A percentile compares a stretch with the other conserved stretches of the same genome.
Evolutionary conservation across 2,888 invertebrate species (phyloP).

Genomic region (Cremastobaeus sp.): DNA sequence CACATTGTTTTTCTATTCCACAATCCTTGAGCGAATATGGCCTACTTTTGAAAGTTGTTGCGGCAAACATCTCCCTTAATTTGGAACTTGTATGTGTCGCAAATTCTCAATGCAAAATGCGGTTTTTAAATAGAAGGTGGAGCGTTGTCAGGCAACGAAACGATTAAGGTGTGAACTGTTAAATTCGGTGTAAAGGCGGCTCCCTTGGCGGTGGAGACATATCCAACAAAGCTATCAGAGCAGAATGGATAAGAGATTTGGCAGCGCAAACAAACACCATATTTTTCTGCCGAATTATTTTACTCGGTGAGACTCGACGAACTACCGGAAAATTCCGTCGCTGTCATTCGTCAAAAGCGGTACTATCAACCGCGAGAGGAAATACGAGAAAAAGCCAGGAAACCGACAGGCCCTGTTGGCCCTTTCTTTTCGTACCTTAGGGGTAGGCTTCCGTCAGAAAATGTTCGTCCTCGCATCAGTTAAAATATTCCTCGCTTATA

Average conservation of each 20-base stretch:
- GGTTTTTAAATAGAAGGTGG: no score
- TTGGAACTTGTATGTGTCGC: no score
- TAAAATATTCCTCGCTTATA: no score
- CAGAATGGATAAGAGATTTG: conserved; percentile 57
- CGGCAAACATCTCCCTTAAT: no score
- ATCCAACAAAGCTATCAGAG: conserved; percentile 49
- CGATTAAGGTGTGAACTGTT: conserved; percentile 54
- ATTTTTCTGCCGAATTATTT: conserved; percentile 59
- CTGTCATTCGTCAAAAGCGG: conserved; percentile 57
- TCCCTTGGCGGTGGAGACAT: conserved; percentile 37
- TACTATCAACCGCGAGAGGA: conserved; percentile 60
- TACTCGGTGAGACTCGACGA: conserved; percentile 57
- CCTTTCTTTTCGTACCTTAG: no score
- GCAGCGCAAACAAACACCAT: conserved; percentile 59
- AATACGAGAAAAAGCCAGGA: conserved; percentile 48
- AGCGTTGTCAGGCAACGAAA: no score
- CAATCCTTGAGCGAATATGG: no score
- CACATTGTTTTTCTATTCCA: no score
- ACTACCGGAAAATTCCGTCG: conserved; percentile 55
- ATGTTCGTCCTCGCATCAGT: no score
- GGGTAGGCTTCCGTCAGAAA: no score
- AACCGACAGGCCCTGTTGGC: conserved; percentile 44
- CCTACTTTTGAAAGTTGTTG: no score
- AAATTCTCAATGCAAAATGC: no score
- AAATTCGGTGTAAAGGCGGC: conserved; percentile 54